Evolutionary conservation across 2,888 invertebrate species (phyloP).

Genomic region (Caenorhabditis angaria): DNA sequence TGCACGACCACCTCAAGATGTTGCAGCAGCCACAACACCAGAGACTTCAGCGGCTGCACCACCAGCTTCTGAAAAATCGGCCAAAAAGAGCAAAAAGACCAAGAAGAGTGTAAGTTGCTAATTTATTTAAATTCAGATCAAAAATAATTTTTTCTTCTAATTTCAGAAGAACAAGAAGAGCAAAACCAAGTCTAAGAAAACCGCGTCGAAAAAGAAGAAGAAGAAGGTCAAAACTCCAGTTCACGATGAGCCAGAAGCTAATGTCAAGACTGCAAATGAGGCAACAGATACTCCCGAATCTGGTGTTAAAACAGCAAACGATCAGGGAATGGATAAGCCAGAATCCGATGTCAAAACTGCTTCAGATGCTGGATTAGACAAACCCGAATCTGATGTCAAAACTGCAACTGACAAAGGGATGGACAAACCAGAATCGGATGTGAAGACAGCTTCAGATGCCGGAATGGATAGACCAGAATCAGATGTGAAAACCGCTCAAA

Average conservation of each 20-base stretch:
- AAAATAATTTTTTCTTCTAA: no score
- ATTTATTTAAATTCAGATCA: background rate
- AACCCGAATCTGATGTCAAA: conserved; percentile 18
- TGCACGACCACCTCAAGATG: background rate
- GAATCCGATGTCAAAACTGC: conserved; percentile 32
- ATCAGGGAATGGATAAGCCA: conserved; percentile 14
- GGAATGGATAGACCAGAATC: conserved; percentile 9
- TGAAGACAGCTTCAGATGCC: conserved; percentile 19
- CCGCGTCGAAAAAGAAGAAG: conserved; percentile 20
- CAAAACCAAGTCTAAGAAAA: conserved; percentile 6
- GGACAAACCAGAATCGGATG: conserved; percentile 27
- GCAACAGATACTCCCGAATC: conserved; percentile 14
- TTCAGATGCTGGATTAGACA: background rate
- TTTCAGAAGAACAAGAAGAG: conserved; percentile 20
- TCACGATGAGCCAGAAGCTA: conserved; percentile 19
- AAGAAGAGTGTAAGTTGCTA: conserved; percentile 10
- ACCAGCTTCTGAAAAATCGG: conserved; percentile 4
- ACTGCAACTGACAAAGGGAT: conserved; percentile 18
- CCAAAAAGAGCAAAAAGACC: conserved; percentile 18
- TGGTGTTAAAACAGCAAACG: conserved; percentile 25
- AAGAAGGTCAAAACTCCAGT: conserved; percentile 19
- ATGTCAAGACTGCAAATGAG: conserved; percentile 26
- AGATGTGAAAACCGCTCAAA: conserved; percentile 21
- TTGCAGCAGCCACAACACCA: background rate
- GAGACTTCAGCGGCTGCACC: background rate